phyloP scores from a whole-genome alignment of 2,888 invertebrate species.

The Cerastoderma edule region DNA sequence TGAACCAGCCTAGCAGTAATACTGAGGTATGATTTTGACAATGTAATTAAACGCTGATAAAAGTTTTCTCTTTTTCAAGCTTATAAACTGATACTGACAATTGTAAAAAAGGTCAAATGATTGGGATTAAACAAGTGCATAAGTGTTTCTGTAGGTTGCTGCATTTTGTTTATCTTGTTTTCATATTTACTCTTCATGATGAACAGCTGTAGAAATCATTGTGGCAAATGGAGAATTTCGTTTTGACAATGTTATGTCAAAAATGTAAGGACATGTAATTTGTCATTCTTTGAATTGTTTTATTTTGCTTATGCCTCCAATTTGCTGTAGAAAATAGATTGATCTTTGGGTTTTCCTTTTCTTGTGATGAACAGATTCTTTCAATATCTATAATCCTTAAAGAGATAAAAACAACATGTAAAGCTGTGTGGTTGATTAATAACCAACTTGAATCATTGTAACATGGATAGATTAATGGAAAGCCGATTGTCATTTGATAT shows the following conservation, averaged over 20 bases:
- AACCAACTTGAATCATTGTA: too few relatives aligned
- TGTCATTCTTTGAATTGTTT: not conserved
- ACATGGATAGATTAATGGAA: too few relatives aligned
- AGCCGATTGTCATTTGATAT: too few relatives aligned
- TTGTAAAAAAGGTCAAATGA: too few relatives aligned
- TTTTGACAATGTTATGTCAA: too few relatives aligned
- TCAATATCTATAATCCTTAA: not conserved
- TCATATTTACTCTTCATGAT: not conserved
- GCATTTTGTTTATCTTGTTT: not conserved
- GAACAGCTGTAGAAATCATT: too few relatives aligned
- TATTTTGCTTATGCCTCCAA: not conserved
- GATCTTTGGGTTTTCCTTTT: not conserved
- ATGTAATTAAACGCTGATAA: too few relatives aligned
- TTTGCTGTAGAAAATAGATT: not conserved
- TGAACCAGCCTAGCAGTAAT: too few relatives aligned
- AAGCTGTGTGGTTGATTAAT: not conserved
- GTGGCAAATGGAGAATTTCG: slow-evolving; percentile 6
- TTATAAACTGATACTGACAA: too few relatives aligned
- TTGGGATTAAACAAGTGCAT: not conserved
- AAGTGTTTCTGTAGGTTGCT: not conserved
- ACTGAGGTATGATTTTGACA: too few relatives aligned
- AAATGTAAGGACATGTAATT: too few relatives aligned
- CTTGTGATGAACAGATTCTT: not conserved
- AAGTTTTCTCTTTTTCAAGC: too few relatives aligned
- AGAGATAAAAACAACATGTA: not conserved